Evolutionary conservation across 2,113 vertebrate species (phyloP), one percentile per base, ranked within the genome.

Genomic region (Orcinus orca): DNA sequence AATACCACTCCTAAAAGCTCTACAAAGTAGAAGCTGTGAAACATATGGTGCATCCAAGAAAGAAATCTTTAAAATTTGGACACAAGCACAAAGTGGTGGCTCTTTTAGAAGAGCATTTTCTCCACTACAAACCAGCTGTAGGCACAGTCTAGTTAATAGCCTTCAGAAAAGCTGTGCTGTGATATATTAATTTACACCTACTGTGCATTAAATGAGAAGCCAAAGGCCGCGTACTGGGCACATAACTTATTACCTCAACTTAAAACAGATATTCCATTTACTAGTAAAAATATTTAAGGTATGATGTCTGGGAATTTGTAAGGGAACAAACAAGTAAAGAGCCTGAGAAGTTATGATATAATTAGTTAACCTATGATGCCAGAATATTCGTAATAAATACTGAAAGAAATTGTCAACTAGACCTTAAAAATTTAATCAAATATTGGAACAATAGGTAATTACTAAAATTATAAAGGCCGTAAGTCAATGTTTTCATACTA

Each of bases 181-280:
- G 92, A 89, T 97, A 93, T 86, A 97, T 97, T 97, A 97, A 98
- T 96, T 96, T 98, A 97, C 96, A 97, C 97, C 97, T 96, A 98
- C 97, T 97, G 97, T 93, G 97, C 95, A 87, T 73, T 96, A 96
- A 98, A 98, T 97, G 94, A 97, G 92, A 97, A 98, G 89, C 77
- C 97, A 97, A 82, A 96, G 97, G 92, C 96, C 96, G 74, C 5
- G 7, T 73, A 73, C 82, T 87, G 79, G 63, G 96, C 88, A 91
- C 36, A 63, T 96, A 91, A 96, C 88, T 97, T 96, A 92, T 73
- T 71, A 90, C 82, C 63, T 60, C 67, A 96, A 94, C 71, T 55
- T 68, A 41, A 95, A 93, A 36, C 47, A 70, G 47, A 70, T 90
- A 73, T 76, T 65, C 44, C 29, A 29, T 73, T 92, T 97, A 63